These are phyloP conservation scores for Leptogaster cylindrica DNA, from an alignment of 2,888 invertebrate species.

Conservation along the genomic window DNA sequence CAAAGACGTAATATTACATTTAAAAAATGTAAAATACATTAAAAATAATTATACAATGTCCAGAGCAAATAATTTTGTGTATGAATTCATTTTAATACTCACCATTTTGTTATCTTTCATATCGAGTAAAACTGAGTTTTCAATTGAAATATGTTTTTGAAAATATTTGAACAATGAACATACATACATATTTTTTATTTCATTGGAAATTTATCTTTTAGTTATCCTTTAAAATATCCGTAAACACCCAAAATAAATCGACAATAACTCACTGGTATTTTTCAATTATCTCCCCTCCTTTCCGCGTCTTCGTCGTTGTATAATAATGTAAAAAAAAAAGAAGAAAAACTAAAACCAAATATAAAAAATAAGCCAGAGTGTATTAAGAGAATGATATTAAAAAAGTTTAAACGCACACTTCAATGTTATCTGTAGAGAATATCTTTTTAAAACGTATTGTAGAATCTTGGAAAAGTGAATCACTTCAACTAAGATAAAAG, in stretches of 20 bases:
- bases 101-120: too few relatives aligned
- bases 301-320: slow-evolving; percentile 12
- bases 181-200: too few relatives aligned
- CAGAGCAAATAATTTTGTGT: not conserved
- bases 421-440: slow-evolving; percentile 32
- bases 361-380: not conserved
- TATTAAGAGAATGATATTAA: not conserved
- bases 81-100: too few relatives aligned
- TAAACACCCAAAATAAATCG: slow-evolving; percentile 1
- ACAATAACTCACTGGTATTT: slow-evolving; percentile 6
- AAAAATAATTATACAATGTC: slow-evolving; percentile 26
- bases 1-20: not conserved
- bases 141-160: too few relatives aligned
- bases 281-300: too few relatives aligned
- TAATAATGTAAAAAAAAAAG: not conserved
- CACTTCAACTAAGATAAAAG: too few relatives aligned
- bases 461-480: too few relatives aligned
- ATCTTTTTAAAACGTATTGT: too few relatives aligned
- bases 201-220: not conserved
- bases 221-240: not conserved
- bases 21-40: slow-evolving; percentile 1
- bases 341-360: not conserved
- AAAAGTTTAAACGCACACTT: slow-evolving; percentile 33
- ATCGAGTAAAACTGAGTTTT: too few relatives aligned
- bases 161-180: too few relatives aligned